Evolutionary conservation across 2,113 vertebrate species (phyloP).

Genomic region (Channa argus): DNA sequence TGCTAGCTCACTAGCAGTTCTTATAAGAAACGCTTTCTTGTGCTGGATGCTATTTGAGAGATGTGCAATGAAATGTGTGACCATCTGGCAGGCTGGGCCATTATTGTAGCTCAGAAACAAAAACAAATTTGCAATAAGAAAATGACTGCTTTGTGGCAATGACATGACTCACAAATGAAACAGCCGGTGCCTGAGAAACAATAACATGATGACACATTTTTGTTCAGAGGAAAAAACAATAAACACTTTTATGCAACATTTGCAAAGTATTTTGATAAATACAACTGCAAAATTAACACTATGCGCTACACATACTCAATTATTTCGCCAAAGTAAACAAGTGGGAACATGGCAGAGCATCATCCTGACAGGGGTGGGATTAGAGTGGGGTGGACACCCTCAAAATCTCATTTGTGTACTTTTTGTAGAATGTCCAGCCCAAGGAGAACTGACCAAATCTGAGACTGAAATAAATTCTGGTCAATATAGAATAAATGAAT

Average conservation of each 20-base stretch:
- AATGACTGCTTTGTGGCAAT: conserved; percentile 15
- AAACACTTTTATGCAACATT: neutral
- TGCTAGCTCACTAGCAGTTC: neutral
- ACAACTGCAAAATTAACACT: too few relatives aligned
- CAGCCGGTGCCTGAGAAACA: neutral
- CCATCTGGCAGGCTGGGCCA: neutral
- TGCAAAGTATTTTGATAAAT: neutral
- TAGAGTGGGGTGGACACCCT: too few relatives aligned
- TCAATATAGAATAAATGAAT: too few relatives aligned
- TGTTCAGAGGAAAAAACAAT: neutral
- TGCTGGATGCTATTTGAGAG: conserved; percentile 22
- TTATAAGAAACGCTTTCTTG: conserved; percentile 16
- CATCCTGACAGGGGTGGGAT: too few relatives aligned
- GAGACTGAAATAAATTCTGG: too few relatives aligned
- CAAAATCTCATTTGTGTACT: too few relatives aligned
- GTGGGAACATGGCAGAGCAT: neutral
- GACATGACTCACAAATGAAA: conserved; percentile 24
- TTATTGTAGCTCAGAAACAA: conserved; percentile 19
- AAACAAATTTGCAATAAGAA: conserved; percentile 17
- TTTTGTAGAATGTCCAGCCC: too few relatives aligned
- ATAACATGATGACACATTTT: too few relatives aligned
- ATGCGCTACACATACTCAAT: neutral
- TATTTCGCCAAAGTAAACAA: conserved; percentile 7
- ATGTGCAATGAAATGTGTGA: conserved; percentile 25
- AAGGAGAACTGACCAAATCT: too few relatives aligned